phyloP scores from a whole-genome alignment of 2,888 invertebrate genomes.

The Amphipyra tragopoginis region DNA sequence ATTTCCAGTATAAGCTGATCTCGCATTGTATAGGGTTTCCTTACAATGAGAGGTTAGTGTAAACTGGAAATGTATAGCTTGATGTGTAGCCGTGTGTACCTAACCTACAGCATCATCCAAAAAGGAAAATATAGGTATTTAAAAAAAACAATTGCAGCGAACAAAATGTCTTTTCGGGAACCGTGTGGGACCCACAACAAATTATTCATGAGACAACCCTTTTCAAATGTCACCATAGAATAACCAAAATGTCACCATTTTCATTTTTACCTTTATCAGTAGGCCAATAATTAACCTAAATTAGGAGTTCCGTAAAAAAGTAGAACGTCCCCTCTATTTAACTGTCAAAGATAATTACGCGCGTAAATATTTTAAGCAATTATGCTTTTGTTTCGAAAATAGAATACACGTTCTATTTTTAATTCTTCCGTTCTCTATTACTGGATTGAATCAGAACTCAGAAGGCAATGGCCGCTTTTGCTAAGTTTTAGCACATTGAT shows the following conservation, averaged over 20 bases:
- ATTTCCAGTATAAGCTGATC: too few relatives aligned
- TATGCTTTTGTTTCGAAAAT: slow-evolving; percentile 16
- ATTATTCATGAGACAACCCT: slow-evolving; percentile 39
- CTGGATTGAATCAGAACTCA: background rate
- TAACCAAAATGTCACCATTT: slow-evolving; percentile 2
- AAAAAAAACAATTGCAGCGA: too few relatives aligned
- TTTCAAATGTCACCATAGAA: slow-evolving; percentile 26
- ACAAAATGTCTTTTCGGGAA: too few relatives aligned
- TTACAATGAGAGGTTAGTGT: too few relatives aligned
- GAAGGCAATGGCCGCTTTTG: slow-evolving; percentile 4
- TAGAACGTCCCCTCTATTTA: slow-evolving; percentile 15
- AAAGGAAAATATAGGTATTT: too few relatives aligned
- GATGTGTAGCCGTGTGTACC: too few relatives aligned
- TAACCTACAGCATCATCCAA: too few relatives aligned
- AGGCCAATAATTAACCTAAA: slow-evolving; percentile 54
- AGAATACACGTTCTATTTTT: slow-evolving; percentile 9
- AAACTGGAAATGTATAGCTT: too few relatives aligned
- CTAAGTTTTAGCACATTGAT: too few relatives aligned
- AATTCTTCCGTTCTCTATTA: background rate
- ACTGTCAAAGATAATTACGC: slow-evolving; percentile 27
- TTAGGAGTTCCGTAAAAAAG: slow-evolving; percentile 27
- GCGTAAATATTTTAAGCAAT: slow-evolving; percentile 17
- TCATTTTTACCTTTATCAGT: slow-evolving; percentile 26
- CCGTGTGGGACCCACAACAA: slow-evolving; percentile 2
- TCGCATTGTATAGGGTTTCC: too few relatives aligned